Base-by-base conservation (phyloP, 2,888 invertebrate genomes). In the Orthosia cruda region DNA sequence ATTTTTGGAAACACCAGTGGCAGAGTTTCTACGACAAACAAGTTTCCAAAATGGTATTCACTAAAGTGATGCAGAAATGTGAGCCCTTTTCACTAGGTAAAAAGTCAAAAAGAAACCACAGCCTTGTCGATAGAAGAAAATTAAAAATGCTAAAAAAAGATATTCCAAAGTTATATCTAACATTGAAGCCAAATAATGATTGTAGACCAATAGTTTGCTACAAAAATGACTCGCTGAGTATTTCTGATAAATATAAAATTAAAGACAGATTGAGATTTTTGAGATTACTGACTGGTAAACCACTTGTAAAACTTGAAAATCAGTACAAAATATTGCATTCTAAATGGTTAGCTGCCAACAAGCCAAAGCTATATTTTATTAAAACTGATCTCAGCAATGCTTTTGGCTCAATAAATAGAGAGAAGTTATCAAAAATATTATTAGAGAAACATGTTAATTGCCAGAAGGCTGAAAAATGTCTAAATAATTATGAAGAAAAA, bases 301-400 rank as follows among this genome's bases (percentile, higher is more conserved):
- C 88, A 3, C 78, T 73, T 12, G 67, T 83, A 23, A 96, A 89
- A 88, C 88, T 95, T 75, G 96, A 96, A 89, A 85, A 52, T n/a
- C 87, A 91, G 67, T 96, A 92, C 83, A 86, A 81, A 66, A 78
- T 64, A 13, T 82, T 96, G 12, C 89, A 93, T 77, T 62, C 79
- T 15, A 89, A 91, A 55, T 97, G 97, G 97, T n/a, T 91, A 4
- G 81, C 87, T 55, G 79, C 85, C 7, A 90, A 92, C 63, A 92
- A 93, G 77, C 96, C 97, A 20, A 93, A 92, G 86, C 89, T 97
- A 20, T 97, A 95, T 88, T 97, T 96, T 86, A 89, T 97, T 0
- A 97, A 96, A 89, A 92, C 95, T 9, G 97, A 97, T 86, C 90
- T 97, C 0, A 94, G 93, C 64, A 96, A 97, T 92, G 97, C 97